These are phyloP conservation scores for Nephrotoma guestfalica DNA, from an alignment of 2,888 invertebrate species.

Conservation along the genomic window DNA sequence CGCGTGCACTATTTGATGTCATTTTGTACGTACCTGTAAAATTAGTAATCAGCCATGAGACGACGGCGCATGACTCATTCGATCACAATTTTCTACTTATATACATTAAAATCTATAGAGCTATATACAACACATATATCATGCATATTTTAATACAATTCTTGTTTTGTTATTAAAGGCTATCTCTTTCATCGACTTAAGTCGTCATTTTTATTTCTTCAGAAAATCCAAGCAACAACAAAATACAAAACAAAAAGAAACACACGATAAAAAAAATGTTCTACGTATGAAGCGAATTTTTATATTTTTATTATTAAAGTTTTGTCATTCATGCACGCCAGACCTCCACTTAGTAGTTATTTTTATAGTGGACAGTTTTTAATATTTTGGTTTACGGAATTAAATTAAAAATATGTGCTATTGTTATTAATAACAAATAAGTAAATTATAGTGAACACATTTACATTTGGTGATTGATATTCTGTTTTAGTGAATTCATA, in stretches of 20 bases:
- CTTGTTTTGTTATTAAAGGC: not conserved
- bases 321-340: not conserved
- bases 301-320: not conserved
- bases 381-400: not conserved
- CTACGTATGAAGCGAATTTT: not conserved
- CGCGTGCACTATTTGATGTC: not conserved
- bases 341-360: not conserved
- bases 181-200: not conserved
- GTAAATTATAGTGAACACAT: not conserved
- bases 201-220: not conserved
- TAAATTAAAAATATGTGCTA: not conserved
- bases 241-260: not conserved
- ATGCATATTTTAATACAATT: not conserved
- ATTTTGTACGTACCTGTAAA: not conserved
- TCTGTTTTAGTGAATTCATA: not conserved
- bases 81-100: not conserved
- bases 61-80: not conserved
- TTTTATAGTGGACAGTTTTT: not conserved
- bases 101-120: not conserved
- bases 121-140: not conserved
- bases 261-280: not conserved
- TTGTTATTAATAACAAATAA: not conserved
- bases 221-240: not conserved
- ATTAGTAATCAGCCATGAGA: not conserved
- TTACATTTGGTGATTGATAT: not conserved